Base-by-base conservation (phyloP, 2,797 vertebrate genomes). In the Periparus ater region DNA sequence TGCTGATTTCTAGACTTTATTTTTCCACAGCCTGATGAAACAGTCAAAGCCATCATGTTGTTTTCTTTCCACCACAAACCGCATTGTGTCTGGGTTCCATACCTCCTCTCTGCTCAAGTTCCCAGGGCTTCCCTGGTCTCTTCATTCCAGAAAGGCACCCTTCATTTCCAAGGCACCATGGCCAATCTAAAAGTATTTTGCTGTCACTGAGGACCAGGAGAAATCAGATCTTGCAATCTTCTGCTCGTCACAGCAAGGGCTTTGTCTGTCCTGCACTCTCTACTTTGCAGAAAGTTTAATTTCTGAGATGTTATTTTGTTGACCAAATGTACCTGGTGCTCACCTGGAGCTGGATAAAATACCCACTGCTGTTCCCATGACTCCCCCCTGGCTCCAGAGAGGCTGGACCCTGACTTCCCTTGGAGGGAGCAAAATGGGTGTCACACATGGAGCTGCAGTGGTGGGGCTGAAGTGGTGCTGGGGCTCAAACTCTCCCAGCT, bases 301-400 rank as follows among this genome's bases (percentile, higher is more conserved):
- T 72, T 83, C 45, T 76, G 47, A 44, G 17, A 14, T 2, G 2
- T 72, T 38, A 19, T 8, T 79, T 53, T 71, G n/a, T 50, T 75
- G 32, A 40, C 13, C 45, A 84, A 38, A 45, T 0, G 4, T 29
- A 32, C n/a, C 27, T 26, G 45, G 15, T 7, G 27, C n/a, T 85
- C 19, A 29, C 14, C 17, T 72, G 54, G 32, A 44, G 60, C 23
- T 2, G 2, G 23, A 92, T 70, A 23, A 53, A 85, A 72, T 3
- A 27, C 7, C 7, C 32, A 19, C 8, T 0, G 2, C 17, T 4
- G 2, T 19, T 47, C 34, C 25, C 27, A 14, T 0, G 2, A 18
- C 26, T 65, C 20, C 10, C 5, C 2, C 0, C 26, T 9, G 10
- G 34, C n/a, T 50, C 34, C 5, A 4, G 13, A 0, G 0, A 75